Conservation (phyloP, 2,113 vertebrate genomes). For the Anhinga anhinga region DNA sequence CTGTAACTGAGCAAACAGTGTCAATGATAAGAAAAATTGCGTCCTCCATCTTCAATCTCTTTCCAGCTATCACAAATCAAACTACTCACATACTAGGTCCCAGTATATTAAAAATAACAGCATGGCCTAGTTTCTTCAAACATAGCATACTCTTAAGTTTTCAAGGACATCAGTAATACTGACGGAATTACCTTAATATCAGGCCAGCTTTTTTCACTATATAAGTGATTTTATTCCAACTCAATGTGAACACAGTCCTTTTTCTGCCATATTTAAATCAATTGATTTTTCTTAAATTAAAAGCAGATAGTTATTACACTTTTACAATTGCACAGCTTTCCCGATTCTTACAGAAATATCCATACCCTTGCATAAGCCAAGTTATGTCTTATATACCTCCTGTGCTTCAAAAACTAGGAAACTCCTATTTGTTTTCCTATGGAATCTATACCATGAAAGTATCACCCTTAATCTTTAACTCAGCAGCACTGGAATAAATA, state of each 20-base stretch:
- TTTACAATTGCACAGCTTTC: background rate
- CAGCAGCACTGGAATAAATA: background rate
- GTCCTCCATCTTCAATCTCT: background rate
- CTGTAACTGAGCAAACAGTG: background rate
- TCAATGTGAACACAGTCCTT: background rate
- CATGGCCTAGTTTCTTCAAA: background rate
- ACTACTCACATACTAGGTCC: background rate
- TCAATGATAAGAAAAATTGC: background rate
- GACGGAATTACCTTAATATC: background rate
- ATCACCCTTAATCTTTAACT: background rate
- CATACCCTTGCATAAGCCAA: background rate
- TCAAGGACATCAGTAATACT: background rate
- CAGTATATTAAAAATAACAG: background rate
- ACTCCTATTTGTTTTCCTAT: background rate
- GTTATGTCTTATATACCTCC: background rate
- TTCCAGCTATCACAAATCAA: background rate
- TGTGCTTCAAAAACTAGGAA: background rate
- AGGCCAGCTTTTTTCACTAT: background rate
- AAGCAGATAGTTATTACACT: background rate
- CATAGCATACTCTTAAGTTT: background rate
- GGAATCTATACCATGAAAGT: background rate
- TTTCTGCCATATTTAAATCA: background rate
- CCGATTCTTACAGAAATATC: background rate
- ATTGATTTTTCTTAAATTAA: background rate
- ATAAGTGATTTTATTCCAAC: background rate